Evolutionary conservation across 2,797 vertebrate species (phyloP).

Genomic region (Tragopan temminckii): DNA sequence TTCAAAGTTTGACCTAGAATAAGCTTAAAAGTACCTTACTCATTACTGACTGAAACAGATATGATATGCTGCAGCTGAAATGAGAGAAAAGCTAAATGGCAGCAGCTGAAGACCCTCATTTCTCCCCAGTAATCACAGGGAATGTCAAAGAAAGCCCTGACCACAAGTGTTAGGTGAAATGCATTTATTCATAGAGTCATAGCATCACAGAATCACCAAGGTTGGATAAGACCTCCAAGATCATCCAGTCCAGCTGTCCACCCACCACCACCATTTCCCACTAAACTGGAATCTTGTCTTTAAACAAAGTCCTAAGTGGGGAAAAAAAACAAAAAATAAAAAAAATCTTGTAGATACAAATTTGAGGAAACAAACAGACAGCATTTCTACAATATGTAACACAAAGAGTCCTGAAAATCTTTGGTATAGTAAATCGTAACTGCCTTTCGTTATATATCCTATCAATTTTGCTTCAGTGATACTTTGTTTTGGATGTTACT

Average conservation of each 20-base stretch:
- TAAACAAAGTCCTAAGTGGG: not conserved
- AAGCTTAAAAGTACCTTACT: not conserved
- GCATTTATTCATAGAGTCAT: not conserved
- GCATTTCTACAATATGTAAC: not conserved
- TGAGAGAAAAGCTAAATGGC: not conserved
- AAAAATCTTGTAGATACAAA: not conserved
- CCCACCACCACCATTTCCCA: too few relatives aligned
- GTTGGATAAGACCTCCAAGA: too few relatives aligned
- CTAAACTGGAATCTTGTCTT: not conserved
- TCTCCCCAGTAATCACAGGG: not conserved
- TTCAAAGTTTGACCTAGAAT: not conserved
- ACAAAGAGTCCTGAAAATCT: not conserved
- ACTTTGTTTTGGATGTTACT: not conserved
- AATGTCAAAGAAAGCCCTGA: not conserved
- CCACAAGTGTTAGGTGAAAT: not conserved
- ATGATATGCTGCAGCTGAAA: not conserved
- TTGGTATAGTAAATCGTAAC: not conserved
- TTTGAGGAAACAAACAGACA: not conserved
- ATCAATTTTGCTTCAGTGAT: not conserved
- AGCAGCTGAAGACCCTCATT: not conserved
- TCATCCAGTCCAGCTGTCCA: too few relatives aligned
- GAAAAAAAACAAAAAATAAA: not conserved
- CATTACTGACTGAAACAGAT: not conserved
- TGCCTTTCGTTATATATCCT: fast-evolving
- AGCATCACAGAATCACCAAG: too few relatives aligned